Evolutionary conservation across 2,113 vertebrate species (phyloP), one percentile per base, ranked within the genome.

Genomic region (Vanacampus margaritifer): DNA sequence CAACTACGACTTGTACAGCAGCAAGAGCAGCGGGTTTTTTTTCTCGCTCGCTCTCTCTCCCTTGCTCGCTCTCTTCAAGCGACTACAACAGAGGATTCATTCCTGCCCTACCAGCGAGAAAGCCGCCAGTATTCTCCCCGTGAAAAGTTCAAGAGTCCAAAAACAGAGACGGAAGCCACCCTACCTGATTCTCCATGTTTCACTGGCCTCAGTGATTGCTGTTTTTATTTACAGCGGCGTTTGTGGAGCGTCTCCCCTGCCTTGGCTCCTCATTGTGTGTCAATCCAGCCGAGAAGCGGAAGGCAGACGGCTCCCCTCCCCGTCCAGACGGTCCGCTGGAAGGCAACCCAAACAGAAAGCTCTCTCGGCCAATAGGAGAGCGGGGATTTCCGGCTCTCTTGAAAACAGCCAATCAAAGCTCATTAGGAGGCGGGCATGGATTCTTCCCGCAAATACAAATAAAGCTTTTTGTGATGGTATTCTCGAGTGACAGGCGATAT

Each of bases 161-260:
- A 65, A 72, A 72, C 63, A 71, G 75, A 84, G 77, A 70, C 70
- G 77, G 78, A 82, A 74, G 78, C 75, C 71, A 81, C 83, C 16
- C 83, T 94, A 94, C 95, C 94, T 95, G 94, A 90, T 95, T 95
- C 90, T 95, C 94, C 94, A 94, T 95, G 92, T 90, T 91, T 73
- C 79, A 90, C 88, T 71, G 84, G 86, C 87, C 80, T 86, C 87
- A 81, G 84, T 84, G 86, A 82, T 87, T 84, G 82, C 88, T 87
- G 80, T 90, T 88, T 91, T 88, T 92, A 92, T 92, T 92, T 92
- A 93, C 90, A 91, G 91, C 89, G 88, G 89, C 74, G 86, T 89
- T 91, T 86, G 73, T 63, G 80, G 80, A 88, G 87, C 85, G 86
- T 90, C 90, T 89, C 85, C 87, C 87, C 89, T 80, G 87, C 90